These are phyloP conservation scores for Syndactyla subalaris DNA, from an alignment of 2,797 vertebrate species.

Conservation along the genomic window DNA sequence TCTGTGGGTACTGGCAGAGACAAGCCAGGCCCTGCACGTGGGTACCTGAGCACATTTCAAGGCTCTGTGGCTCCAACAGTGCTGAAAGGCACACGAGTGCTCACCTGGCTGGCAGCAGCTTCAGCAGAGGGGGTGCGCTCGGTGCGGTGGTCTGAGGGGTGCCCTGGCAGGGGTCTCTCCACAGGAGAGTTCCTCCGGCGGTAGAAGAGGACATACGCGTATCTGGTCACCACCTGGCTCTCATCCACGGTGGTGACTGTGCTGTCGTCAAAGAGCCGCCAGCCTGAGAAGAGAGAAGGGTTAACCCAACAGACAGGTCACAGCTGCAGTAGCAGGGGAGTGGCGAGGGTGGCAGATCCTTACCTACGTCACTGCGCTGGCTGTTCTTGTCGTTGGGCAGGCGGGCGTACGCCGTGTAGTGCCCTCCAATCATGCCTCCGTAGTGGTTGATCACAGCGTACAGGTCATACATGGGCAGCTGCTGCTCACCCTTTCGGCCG, in stretches of 20 bases:
- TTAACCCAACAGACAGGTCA: not conserved
- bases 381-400: conserved; percentile 96
- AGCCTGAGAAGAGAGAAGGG: conserved; percentile 79
- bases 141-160: conserved; percentile 76
- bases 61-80: not conserved
- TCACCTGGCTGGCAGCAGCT: conserved; percentile 93
- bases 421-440: conserved; percentile 97
- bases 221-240: conserved; percentile 97
- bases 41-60: not conserved
- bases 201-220: conserved; percentile 97
- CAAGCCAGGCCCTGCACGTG: accelerated
- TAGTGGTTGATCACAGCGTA: conserved; percentile 99
- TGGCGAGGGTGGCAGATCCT: conserved; percentile 36
- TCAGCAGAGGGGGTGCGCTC: conserved; percentile 82
- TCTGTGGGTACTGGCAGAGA: not conserved
- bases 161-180: conserved; percentile 88
- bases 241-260: conserved; percentile 97
- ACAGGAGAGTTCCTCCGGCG: conserved; percentile 96
- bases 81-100: not conserved
- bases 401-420: conserved; percentile 95
- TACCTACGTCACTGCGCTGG: conserved; percentile 97
- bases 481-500: conserved; percentile 94
- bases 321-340: not conserved
- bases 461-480: conserved; percentile 94
- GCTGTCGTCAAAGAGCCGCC: conserved; percentile 98